Base-by-base conservation (phyloP, 2,113 vertebrate species). In the Anthoscopus minutus region DNA sequence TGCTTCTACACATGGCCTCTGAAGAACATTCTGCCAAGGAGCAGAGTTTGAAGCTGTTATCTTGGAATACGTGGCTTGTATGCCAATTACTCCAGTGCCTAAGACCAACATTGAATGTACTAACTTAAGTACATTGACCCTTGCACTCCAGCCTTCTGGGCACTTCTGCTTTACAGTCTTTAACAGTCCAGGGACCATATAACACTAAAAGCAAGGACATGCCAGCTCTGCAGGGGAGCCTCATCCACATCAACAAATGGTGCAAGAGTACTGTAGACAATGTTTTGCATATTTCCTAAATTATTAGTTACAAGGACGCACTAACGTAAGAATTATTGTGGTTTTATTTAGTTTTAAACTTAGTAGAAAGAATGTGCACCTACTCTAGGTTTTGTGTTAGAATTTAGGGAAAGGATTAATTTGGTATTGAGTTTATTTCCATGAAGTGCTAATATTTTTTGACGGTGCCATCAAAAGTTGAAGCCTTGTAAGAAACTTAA, bases 111-210 rank as follows among this genome's bases (percentile, higher is more conserved):
- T 13, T 72, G 86, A 96, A 92, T 88, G 62, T 69, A 66, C 58
- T 94, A 66, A 35, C 90, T 85, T 51, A 72, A 95, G 88, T 92
- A 90, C 69, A 73, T 88, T 95, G 94, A 96, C 88, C 86, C 76
- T 92, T 92, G 88, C 76, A 70, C 92, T 95, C 27, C 82, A 86
- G n/a, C 82, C 71, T 94, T 86, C 60, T 91, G 69, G 82, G 67
- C 60, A 83, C 86, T 93, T 91, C 60, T 81, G 60, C 50, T 94
- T 96, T 96, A 96, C 64, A 71, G 56, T 56, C 83, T 85, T n/a
- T 62, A 88, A 58, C 80, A 35, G 30, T 88, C 83, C 14, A 2
- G 72, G 76, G 80, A 88, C 42, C 30, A 25, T 35, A 82, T 92
- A 92, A 88, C 67, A 78, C 45, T 83, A 86, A 88, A 86, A 82